A percentile compares a stretch with the other conserved stretches of the same genome.
These are phyloP conservation scores for Zele albiditarsus DNA, from an alignment of 2,888 invertebrate species.

Conservation along the genomic window DNA sequence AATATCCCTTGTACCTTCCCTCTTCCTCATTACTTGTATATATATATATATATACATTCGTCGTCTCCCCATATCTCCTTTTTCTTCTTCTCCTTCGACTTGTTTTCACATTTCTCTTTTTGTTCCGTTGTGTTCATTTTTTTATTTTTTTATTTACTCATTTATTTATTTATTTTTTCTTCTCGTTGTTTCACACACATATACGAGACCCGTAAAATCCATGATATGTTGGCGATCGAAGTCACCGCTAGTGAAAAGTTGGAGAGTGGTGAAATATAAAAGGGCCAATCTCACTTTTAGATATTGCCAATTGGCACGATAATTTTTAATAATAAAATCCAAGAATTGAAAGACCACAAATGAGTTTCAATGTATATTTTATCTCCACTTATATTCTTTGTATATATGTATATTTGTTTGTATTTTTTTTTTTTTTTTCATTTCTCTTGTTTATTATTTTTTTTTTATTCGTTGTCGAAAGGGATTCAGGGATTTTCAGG, in stretches of 20 bases:
- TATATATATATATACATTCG: not conserved
- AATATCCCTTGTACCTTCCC: not conserved
- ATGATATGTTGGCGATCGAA: conserved; percentile 30
- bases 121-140: not conserved
- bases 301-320: conserved; percentile 31
- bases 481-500: conserved; percentile 24
- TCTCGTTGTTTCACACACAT: not conserved
- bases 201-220: conserved; percentile 28
- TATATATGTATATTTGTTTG: not conserved
- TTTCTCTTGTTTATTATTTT: not conserved
- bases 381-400: not conserved
- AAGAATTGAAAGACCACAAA: conserved; percentile 9
- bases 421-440: not conserved
- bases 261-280: conserved; percentile 19
- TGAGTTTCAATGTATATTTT: not conserved
- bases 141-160: conserved; percentile 9
- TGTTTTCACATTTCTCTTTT: conserved; percentile 18
- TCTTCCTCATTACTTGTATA: conserved; percentile 28
- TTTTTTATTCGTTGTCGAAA: not conserved
- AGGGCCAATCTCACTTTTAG: conserved; percentile 16
- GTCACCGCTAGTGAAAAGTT: conserved; percentile 14
- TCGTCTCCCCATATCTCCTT: not conserved
- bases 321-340: conserved; percentile 27
- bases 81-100: conserved; percentile 6
- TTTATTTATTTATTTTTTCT: not conserved